A percentile compares a stretch with the other conserved stretches of the same genome.
Evolutionary conservation across 2,113 vertebrate genomes (phyloP).

Genomic region (Dascyllus trimaculatus): DNA sequence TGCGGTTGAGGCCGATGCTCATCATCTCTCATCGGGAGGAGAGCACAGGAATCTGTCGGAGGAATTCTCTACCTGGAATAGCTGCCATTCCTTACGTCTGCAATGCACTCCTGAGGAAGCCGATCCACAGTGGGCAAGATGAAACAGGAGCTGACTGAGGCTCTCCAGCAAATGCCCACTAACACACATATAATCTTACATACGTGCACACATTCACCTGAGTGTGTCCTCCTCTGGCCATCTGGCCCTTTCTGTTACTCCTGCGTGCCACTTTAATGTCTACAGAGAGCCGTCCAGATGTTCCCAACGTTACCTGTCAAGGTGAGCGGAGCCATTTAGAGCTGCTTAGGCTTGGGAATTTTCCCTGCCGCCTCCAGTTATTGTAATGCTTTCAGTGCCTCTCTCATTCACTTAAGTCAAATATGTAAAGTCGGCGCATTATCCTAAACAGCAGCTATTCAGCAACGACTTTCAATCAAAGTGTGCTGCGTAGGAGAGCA

Average conservation of each 20-base stretch:
- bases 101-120: constrained; percentile 13
- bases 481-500: constrained; percentile 11
- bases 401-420: constrained; percentile 16
- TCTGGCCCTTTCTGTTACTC: constrained; percentile 56
- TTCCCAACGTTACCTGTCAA: constrained; percentile 65
- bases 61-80: constrained; percentile 63
- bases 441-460: constrained; percentile 33
- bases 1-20: constrained; percentile 34
- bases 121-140: constrained; percentile 37
- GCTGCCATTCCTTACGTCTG: constrained; percentile 41
- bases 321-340: constrained; percentile 60
- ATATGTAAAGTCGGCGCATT: constrained; percentile 26
- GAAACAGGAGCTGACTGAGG: constrained; percentile 59
- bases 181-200: constrained; percentile 9
- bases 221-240: constrained; percentile 57
- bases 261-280: constrained; percentile 46
- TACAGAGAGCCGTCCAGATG: constrained; percentile 71
- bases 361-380: constrained; percentile 23
- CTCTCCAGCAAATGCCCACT: constrained; percentile 38
- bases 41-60: constrained; percentile 39
- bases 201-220: constrained; percentile 29
- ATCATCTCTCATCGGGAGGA: constrained; percentile 53
- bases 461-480: constrained; percentile 30
- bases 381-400: constrained; percentile 15
- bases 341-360: constrained; percentile 40